These are phyloP conservation scores for Siniperca knerii DNA, from an alignment of 2,113 vertebrate species.

Conservation along the genomic window DNA sequence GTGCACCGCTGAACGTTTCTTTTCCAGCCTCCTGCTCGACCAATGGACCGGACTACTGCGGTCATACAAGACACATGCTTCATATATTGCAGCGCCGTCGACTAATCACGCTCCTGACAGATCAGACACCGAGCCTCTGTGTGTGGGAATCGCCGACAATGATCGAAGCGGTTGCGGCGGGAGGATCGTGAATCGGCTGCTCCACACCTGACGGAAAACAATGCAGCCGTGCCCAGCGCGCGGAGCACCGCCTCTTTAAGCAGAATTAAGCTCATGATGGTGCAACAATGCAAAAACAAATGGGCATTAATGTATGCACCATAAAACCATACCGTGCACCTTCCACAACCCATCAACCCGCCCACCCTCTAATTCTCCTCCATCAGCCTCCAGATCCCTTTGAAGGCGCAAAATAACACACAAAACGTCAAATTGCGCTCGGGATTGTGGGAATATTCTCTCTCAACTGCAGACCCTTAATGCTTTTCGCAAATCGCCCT, in stretches of 20 bases:
- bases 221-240: conserved; percentile 47
- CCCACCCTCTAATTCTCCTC: neutral
- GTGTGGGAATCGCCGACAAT: neutral
- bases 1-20: conserved; percentile 15
- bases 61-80: neutral
- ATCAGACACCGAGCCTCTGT: neutral
- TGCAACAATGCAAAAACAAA: conserved; percentile 47
- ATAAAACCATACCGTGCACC: conserved; percentile 42
- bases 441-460: conserved; percentile 10
- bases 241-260: conserved; percentile 41
- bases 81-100: neutral
- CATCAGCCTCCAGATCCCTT: conserved; percentile 2
- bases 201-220: conserved; percentile 66
- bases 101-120: conserved; percentile 16
- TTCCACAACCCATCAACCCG: conserved; percentile 1
- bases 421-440: conserved; percentile 5
- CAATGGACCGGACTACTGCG: neutral
- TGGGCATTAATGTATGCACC: conserved; percentile 49
- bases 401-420: conserved; percentile 19
- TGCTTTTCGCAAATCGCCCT: neutral
- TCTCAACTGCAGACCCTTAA: neutral
- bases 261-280: conserved; percentile 33
- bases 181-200: conserved; percentile 23
- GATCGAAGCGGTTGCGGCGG: conserved; percentile 47
- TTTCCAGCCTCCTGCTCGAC: neutral